phyloP scores from a whole-genome alignment of 2,888 invertebrate species.

The Acrobasis consociella region DNA sequence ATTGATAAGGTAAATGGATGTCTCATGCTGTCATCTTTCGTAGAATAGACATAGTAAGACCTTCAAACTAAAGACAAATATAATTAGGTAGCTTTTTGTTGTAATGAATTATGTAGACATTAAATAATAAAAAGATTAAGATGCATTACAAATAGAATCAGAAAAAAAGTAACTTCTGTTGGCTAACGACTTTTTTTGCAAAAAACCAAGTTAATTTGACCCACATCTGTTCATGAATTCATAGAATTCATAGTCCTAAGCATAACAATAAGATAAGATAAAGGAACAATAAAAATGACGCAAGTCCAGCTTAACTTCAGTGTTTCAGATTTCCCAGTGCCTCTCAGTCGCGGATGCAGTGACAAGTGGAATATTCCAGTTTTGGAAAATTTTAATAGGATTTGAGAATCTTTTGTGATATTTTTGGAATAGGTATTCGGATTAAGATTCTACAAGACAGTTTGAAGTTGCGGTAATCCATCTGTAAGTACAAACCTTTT shows the following conservation, averaged over 20 bases:
- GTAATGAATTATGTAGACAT: no score
- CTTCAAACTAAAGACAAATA: background rate
- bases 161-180: no score
- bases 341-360: background rate
- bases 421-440: background rate
- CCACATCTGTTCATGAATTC: slow-evolving; percentile 5
- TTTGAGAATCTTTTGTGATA: background rate
- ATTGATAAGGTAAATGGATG: slow-evolving; percentile 9
- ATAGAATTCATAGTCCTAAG: slow-evolving; percentile 9
- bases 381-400: background rate
- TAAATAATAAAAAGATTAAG: no score
- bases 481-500: no score
- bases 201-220: slow-evolving; percentile 12
- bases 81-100: no score
- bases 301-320: slow-evolving; percentile 2
- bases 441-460: no score
- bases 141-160: no score
- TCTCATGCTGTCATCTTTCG: slow-evolving; percentile 1
- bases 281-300: slow-evolving; percentile 16
- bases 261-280: slow-evolving; percentile 18
- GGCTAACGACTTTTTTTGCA: slow-evolving; percentile 7
- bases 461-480: no score
- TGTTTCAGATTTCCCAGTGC: slow-evolving; percentile 10
- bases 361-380: background rate
- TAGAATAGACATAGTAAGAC: background rate